A percentile compares a stretch with the other conserved stretches of the same genome.
phyloP scores from a whole-genome alignment of 1,140 invertebrate genomes.

The Drosophila miranda region DNA sequence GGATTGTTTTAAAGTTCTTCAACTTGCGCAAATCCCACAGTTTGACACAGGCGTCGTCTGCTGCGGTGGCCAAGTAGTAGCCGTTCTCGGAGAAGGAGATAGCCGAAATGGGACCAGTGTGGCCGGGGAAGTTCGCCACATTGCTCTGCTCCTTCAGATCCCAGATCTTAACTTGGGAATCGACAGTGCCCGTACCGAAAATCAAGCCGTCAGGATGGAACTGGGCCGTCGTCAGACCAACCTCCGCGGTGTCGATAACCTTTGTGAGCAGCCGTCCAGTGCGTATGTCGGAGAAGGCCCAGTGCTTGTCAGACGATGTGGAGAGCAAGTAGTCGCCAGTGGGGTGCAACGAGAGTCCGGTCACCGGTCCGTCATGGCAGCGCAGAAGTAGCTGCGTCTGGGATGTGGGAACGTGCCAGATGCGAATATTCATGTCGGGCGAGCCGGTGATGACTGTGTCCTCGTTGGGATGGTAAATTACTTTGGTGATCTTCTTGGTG shows the following conservation, averaged over 20 bases:
- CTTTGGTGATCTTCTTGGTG: constrained; percentile 96
- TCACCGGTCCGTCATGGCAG: constrained; percentile 96
- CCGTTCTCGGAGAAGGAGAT: constrained; percentile 99
- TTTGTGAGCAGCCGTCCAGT: constrained; percentile 95
- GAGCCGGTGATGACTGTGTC: constrained; percentile 97
- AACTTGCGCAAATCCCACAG: constrained; percentile 99
- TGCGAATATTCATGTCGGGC: constrained; percentile 96
- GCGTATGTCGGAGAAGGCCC: constrained; percentile 98
- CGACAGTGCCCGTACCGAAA: constrained; percentile 98
- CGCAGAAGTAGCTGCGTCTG: constrained; percentile 93
- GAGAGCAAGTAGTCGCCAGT: constrained; percentile 99
- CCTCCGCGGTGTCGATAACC: constrained; percentile 88
- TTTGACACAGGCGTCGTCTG: constrained; percentile 98
- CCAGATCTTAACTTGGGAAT: constrained; percentile 99
- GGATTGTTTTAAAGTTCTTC: constrained; percentile 99
- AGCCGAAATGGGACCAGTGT: constrained; percentile 95
- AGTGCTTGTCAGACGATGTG: constrained; percentile 96
- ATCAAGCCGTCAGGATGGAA: constrained; percentile 99
- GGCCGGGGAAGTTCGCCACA: constrained; percentile 98
- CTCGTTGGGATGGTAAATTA: constrained; percentile 98
- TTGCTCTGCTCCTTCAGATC: constrained; percentile 99
- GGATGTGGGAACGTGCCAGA: constrained; percentile 95
- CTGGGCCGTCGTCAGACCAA: constrained; percentile 97
- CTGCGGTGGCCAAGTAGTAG: constrained; percentile 99
- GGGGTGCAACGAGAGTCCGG: constrained; percentile 97